These are phyloP conservation scores for Patella caerulea DNA, from an alignment of 2,888 invertebrate genomes.

Conservation along the genomic window DNA sequence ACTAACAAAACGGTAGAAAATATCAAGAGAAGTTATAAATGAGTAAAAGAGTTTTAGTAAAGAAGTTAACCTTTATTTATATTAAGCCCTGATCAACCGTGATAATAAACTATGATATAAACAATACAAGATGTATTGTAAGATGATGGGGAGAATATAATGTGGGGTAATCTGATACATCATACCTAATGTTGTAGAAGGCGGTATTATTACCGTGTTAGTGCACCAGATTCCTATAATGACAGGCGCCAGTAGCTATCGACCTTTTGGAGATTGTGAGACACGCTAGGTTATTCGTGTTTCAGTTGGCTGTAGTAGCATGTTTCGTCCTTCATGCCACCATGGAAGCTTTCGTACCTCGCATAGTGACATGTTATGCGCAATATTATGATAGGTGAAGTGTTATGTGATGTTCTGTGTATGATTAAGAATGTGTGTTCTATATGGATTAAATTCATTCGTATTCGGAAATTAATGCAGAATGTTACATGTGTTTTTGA, in stretches of 20 bases:
- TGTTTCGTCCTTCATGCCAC: background rate
- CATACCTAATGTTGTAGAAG: too few species aligned
- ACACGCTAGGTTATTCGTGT: too few species aligned
- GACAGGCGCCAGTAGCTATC: background rate
- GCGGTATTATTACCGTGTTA: constrained; percentile 2
- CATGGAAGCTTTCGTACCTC: constrained; percentile 7
- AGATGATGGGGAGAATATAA: too few species aligned
- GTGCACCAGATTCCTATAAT: constrained; percentile 7
- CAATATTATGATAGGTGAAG: constrained; percentile 8
- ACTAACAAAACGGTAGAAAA: too few species aligned
- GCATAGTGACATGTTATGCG: background rate
- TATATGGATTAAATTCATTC: background rate
- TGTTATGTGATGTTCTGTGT: background rate
- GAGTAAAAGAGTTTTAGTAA: too few species aligned
- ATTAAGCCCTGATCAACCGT: too few species aligned
- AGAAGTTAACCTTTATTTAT: too few species aligned
- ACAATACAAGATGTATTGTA: too few species aligned
- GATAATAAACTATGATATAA: too few species aligned
- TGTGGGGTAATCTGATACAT: too few species aligned
- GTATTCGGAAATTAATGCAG: background rate
- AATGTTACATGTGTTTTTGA: background rate
- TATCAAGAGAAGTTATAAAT: too few species aligned
- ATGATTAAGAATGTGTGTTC: background rate
- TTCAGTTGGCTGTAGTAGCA: background rate
- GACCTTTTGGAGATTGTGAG: background rate